Evolutionary conservation across 2,113 vertebrate species (phyloP).

Genomic region (Hippolais icterina): DNA sequence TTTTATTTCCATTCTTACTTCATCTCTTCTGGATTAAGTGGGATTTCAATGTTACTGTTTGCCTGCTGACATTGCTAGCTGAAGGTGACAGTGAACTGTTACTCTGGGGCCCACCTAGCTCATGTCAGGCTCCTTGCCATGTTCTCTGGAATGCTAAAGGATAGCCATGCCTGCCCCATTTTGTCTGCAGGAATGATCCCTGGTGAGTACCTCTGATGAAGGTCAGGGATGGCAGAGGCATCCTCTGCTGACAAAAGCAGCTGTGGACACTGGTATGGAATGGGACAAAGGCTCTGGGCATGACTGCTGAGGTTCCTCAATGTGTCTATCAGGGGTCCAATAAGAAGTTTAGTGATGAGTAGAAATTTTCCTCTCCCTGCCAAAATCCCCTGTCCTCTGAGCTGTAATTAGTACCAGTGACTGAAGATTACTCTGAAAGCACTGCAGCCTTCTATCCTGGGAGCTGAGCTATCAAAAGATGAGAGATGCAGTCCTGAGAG

Average conservation of each 20-base stretch:
- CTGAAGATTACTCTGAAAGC: not conserved
- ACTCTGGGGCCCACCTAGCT: not conserved
- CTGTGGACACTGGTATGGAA: not conserved
- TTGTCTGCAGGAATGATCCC: not conserved
- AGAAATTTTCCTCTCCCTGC: not conserved
- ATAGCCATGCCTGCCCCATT: not conserved
- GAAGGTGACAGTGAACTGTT: not conserved
- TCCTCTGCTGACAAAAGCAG: not conserved
- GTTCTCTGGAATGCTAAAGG: not conserved
- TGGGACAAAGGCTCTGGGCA: not conserved
- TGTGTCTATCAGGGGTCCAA: not conserved
- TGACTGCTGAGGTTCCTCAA: not conserved
- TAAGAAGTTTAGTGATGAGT: not conserved
- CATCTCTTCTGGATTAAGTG: not conserved
- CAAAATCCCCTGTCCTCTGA: not conserved
- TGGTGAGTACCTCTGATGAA: not conserved
- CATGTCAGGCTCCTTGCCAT: not conserved
- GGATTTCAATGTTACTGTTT: not conserved
- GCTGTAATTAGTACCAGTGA: not conserved
- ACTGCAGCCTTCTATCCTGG: not conserved
- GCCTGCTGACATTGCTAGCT: not conserved
- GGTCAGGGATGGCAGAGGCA: not conserved
- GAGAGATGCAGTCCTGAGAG: not conserved
- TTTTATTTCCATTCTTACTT: not conserved
- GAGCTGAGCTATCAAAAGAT: not conserved